phyloP scores from a whole-genome alignment of 2,113 vertebrate genomes.

The Menura novaehollandiae region DNA sequence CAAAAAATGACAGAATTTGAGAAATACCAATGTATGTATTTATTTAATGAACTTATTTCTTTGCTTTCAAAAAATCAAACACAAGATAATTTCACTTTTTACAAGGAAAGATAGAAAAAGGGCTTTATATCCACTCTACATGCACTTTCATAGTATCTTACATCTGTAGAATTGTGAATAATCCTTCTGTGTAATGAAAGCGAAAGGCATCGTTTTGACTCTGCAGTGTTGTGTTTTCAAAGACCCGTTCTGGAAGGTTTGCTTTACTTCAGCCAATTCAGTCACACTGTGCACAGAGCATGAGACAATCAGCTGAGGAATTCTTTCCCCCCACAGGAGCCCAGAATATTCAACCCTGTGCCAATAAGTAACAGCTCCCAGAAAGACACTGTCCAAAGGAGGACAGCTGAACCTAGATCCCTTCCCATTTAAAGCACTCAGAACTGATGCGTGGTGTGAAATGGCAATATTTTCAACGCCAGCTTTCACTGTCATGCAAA shows the following conservation, averaged over 20 bases:
- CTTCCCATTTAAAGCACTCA: not conserved
- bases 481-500: not conserved
- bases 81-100: not conserved
- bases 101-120: not conserved
- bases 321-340: not conserved
- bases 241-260: not conserved
- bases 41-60: not conserved
- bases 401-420: not conserved
- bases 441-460: not conserved
- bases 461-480: not conserved
- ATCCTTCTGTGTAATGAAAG: not conserved
- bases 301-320: slow-evolving; percentile 1
- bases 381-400: not conserved
- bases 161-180: not conserved
- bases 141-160: not conserved
- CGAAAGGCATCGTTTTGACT: rapidly evolving
- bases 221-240: not conserved
- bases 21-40: not conserved
- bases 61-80: not conserved
- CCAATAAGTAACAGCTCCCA: not conserved
- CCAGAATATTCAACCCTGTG: not conserved
- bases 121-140: not conserved
- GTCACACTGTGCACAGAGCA: not conserved
- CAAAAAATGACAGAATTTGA: not conserved
- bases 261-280: not conserved